A percentile compares a stretch with the other conserved stretches of the same genome.
phyloP scores from a whole-genome alignment of 2,113 vertebrate genomes.

The Tetrax tetrax region DNA sequence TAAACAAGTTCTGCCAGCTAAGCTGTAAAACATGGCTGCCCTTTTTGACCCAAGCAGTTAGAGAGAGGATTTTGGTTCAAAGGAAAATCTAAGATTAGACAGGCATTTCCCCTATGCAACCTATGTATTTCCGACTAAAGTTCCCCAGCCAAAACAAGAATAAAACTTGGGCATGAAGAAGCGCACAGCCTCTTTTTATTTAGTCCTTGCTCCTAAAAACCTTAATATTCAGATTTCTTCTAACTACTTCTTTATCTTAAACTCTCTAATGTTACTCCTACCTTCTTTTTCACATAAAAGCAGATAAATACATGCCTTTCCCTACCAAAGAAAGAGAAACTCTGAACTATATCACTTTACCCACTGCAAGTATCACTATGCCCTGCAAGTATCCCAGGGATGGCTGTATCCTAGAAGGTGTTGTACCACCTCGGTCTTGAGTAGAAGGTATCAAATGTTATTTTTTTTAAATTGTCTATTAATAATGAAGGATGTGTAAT shows the following conservation, averaged over 20 bases:
- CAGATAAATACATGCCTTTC: not conserved
- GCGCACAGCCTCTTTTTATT: not conserved
- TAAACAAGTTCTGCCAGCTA: not conserved
- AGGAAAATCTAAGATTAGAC: not conserved
- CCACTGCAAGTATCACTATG: not conserved
- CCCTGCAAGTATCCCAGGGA: not conserved
- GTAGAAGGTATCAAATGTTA: not conserved
- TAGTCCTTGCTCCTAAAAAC: not conserved
- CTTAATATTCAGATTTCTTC: not conserved
- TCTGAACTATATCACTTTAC: not conserved
- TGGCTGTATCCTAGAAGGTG: not conserved
- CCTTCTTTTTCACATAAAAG: not conserved
- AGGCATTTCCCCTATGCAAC: not conserved
- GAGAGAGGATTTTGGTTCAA: slow-evolving; percentile 10
- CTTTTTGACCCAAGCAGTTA: not conserved
- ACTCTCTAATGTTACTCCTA: not conserved
- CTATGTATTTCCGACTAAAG: not conserved
- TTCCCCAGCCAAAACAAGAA: not conserved
- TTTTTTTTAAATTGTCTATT: not conserved
- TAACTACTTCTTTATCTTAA: not conserved
- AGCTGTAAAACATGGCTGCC: not conserved
- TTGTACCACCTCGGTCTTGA: not conserved
- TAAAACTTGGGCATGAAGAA: not conserved
- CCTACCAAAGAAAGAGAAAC: not conserved
- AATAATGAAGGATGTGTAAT: not conserved